Base-by-base conservation (phyloP, 2,888 invertebrate species). In the Amphimallon solstitiale region DNA sequence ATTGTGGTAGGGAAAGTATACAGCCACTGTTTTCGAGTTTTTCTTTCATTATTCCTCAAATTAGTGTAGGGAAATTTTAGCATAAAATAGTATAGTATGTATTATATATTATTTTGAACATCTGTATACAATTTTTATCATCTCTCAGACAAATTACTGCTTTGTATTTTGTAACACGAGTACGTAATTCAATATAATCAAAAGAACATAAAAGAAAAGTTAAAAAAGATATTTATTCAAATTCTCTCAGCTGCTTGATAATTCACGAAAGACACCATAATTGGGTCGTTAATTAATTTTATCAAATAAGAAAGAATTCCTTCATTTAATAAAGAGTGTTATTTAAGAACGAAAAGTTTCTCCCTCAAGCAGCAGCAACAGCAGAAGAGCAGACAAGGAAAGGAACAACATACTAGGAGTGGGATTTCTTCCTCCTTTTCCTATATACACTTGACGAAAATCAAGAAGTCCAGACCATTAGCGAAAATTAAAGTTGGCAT, bases 401-500 rank as follows among this genome's bases (percentile, higher is more conserved):
- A 29, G 29, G 29, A 29, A 29, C 7, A 29, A 29, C 29, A 5
- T 29, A n/a, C n/a, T n/a, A n/a, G 29, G 29, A 29, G n/a, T n/a
- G 29, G 29, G 29, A 7, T 29, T n/a, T n/a, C n/a, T n/a, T n/a
- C n/a, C n/a, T n/a, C 9, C 29, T 29, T 9, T 29, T 2, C 6
- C 9, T 9, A 9, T 29, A 29, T 35, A 52, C 52, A 52, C 52
- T 29, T 52, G 52, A 52, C 52, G 29, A 51, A 63, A 63, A 63
- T 63, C 63, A 49, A 63, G 49, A 40, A 63, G 63, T 63, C 63
- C 51, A 23, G 63, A 40, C 63, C 63, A 63, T 63, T 63, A 63
- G 51, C 51, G 63, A 63, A 63, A 63, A 63, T 63, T 63, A 63
- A 63, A 63, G 51, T 43, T 40, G 63, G 63, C 63, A 40, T 63